phyloP scores from a whole-genome alignment of 2,888 invertebrate species.

The Chrysopilus asiliformis region DNA sequence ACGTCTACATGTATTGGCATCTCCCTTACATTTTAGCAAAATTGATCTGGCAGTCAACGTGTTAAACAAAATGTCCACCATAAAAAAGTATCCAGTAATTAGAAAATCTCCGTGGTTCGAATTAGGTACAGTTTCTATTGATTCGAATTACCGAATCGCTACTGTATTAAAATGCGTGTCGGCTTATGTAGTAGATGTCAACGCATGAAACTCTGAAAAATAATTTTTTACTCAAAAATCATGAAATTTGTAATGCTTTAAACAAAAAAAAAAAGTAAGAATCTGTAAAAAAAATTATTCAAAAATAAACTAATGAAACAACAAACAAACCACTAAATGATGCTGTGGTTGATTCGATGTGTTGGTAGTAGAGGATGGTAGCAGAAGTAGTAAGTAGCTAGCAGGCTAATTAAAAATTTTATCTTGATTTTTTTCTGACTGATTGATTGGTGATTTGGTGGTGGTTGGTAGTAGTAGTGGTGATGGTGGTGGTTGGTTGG shows the following conservation, averaged over 20 bases:
- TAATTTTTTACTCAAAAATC: slow-evolving; percentile 1
- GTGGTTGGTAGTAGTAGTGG: slow-evolving; percentile 1
- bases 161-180: not conserved
- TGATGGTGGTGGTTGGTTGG: not conserved
- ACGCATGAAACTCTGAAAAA: not conserved
- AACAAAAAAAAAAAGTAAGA: slow-evolving; percentile 6
- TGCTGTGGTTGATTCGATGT: slow-evolving; percentile 19
- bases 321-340: slow-evolving; percentile 21
- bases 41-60: too few species aligned
- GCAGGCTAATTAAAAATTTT: slow-evolving; percentile 6
- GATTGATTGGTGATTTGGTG: not conserved
- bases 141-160: too few species aligned
- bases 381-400: slow-evolving; percentile 13
- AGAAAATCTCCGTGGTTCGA: too few species aligned
- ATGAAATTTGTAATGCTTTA: slow-evolving; percentile 3
- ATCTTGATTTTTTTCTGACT: too few species aligned
- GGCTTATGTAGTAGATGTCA: too few species aligned
- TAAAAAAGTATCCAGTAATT: too few species aligned
- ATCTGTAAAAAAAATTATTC: slow-evolving; percentile 9
- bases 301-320: slow-evolving; percentile 18
- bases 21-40: too few species aligned
- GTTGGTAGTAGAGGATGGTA: slow-evolving; percentile 14
- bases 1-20: too few species aligned
- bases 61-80: too few species aligned
- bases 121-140: too few species aligned